Percentiles rank a stretch among this genome's conserved stretches.
Conservation (phyloP, 2,888 invertebrate species). For the Chorisops tibialis region DNA sequence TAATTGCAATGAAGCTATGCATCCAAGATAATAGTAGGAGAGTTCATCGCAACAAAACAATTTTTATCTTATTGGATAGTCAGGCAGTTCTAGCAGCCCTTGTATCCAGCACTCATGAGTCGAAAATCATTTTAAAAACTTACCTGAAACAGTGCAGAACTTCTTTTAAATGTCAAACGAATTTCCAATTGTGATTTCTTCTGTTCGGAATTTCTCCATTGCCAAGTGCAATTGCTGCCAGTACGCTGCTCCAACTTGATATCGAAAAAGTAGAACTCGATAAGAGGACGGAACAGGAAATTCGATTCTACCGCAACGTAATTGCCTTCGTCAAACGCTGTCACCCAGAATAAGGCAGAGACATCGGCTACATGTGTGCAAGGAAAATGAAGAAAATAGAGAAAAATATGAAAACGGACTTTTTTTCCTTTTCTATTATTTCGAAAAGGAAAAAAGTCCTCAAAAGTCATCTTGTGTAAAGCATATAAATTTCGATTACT, state of each 20-base stretch:
- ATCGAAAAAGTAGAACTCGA: constrained; percentile 32
- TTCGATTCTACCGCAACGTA: constrained; percentile 32
- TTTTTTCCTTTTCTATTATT: too few relatives aligned
- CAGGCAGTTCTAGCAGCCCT: too few relatives aligned
- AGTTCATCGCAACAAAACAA: too few relatives aligned
- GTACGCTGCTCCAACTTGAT: background rate
- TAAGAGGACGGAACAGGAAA: constrained; percentile 31
- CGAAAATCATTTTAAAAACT: too few relatives aligned
- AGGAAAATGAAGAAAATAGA: background rate
- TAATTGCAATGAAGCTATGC: too few relatives aligned
- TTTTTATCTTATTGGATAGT: too few relatives aligned
- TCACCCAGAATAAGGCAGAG: constrained; percentile 23
- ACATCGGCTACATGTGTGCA: constrained; percentile 8
- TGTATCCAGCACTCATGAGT: too few relatives aligned
- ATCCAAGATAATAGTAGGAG: too few relatives aligned
- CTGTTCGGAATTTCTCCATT: too few relatives aligned
- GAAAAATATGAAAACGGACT: background rate
- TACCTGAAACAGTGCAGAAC: constrained; percentile 35
- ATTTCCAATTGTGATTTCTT: constrained; percentile 28
- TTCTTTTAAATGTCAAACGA: constrained; percentile 32
- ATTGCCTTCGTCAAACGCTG: constrained; percentile 29
- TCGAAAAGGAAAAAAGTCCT: too few relatives aligned
- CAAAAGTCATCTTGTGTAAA: too few relatives aligned
- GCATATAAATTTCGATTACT: too few relatives aligned
- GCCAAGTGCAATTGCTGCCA: background rate